phyloP scores from a whole-genome alignment of 2,797 vertebrate species.

The Hozukius guyotensis region DNA sequence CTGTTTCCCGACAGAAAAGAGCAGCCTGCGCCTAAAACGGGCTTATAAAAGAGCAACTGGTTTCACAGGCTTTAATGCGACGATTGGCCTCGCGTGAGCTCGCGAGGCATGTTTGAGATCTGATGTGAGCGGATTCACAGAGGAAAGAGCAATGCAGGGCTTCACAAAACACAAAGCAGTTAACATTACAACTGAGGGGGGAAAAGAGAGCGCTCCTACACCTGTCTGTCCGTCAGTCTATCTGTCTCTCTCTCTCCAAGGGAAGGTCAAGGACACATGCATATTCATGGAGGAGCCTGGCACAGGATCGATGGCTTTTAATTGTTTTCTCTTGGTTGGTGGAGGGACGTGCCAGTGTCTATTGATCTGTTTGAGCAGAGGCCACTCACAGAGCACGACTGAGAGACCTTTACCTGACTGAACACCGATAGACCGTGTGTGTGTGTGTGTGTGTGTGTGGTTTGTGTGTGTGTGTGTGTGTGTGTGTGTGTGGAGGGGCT shows the following conservation, averaged over 20 bases:
- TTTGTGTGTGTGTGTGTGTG: constrained; percentile 15
- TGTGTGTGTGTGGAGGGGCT: background rate
- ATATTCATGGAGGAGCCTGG: constrained; percentile 93
- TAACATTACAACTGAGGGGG: constrained; percentile 6
- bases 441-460: constrained; percentile 18
- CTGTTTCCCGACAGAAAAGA: constrained; percentile 66
- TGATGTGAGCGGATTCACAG: constrained; percentile 12
- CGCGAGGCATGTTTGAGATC: constrained; percentile 37
- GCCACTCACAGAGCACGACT: constrained; percentile 81
- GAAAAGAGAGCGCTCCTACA: constrained; percentile 20
- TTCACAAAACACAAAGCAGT: background rate
- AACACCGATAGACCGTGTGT: constrained; percentile 61
- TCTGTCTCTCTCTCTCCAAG: constrained; percentile 40
- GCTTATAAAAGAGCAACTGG: constrained; percentile 71
- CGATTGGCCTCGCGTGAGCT: constrained; percentile 25
- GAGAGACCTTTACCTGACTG: constrained; percentile 79
- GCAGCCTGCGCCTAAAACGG: constrained; percentile 60
- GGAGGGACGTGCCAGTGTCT: constrained; percentile 92
- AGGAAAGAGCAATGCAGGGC: background rate
- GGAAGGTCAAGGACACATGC: constrained; percentile 98
- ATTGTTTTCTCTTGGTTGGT: constrained; percentile 97
- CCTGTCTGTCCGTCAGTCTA: constrained; percentile 46
- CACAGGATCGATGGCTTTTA: constrained; percentile 95
- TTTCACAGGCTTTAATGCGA: constrained; percentile 60
- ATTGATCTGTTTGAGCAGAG: constrained; percentile 94